These are phyloP conservation scores for Siniperca undulata DNA, from an alignment of 2,797 vertebrate genomes.

Conservation along the genomic window DNA sequence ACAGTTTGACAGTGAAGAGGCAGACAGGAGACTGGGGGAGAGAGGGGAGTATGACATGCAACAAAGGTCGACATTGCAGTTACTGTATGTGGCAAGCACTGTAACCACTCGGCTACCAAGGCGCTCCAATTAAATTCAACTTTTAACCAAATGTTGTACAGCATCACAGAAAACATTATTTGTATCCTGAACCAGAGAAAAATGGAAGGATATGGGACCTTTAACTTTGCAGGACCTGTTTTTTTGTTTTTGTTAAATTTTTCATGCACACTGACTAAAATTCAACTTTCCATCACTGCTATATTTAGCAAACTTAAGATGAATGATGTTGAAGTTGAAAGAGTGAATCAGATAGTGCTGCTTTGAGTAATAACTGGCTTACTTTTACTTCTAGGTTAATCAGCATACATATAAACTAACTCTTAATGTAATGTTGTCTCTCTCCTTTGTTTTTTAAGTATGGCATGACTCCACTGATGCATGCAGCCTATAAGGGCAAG, in stretches of 20 bases:
- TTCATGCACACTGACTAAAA: not conserved
- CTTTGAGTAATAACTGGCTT: not conserved
- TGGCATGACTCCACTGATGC: conserved; percentile 93
- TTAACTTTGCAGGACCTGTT: not conserved
- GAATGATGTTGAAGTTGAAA: not conserved
- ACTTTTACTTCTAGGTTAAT: not conserved
- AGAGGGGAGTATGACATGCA: too few species aligned
- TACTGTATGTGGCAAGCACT: too few species aligned
- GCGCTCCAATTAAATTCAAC: too few species aligned
- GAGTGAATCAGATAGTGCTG: not conserved
- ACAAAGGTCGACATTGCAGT: too few species aligned
- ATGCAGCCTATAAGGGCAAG: conserved; percentile 93
- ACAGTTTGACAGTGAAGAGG: too few species aligned
- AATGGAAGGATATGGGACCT: not conserved
- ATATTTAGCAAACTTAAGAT: not conserved
- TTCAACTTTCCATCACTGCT: not conserved
- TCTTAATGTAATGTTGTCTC: not conserved
- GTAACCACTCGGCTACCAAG: too few species aligned
- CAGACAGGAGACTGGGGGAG: too few species aligned
- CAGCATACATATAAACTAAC: not conserved
- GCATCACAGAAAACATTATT: not conserved
- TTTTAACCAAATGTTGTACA: not conserved
- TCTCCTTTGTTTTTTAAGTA: conserved; percentile 31
- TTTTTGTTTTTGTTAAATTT: not conserved
- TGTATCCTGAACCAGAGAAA: too few species aligned